Percentiles rank a stretch among this genome's conserved stretches.
phyloP scores from a whole-genome alignment of 2,113 vertebrate genomes.

The Ameiurus melas region DNA sequence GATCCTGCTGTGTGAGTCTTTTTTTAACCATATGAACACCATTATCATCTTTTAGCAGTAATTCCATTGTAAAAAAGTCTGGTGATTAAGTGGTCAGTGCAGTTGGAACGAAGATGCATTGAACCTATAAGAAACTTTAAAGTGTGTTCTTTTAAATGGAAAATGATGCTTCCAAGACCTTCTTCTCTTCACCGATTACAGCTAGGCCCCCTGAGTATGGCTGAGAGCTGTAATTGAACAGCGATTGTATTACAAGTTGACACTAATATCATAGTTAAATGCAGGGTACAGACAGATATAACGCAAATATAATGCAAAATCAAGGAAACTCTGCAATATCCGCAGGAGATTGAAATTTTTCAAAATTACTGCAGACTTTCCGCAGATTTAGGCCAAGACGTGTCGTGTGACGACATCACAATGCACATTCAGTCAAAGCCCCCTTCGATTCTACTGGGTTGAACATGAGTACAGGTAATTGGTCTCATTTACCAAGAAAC shows the following conservation, averaged over 20 bases:
- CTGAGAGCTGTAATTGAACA: not conserved
- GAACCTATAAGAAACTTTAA: not conserved
- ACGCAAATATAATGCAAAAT: too few relatives aligned
- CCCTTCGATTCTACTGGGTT: too few relatives aligned
- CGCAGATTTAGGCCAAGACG: too few relatives aligned
- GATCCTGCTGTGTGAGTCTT: not conserved
- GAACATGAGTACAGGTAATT: too few relatives aligned
- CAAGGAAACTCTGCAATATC: too few relatives aligned
- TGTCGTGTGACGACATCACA: too few relatives aligned
- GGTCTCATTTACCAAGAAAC: too few relatives aligned
- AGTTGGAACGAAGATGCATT: not conserved
- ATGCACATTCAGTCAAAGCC: too few relatives aligned
- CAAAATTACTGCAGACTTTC: too few relatives aligned
- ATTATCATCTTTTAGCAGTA: too few relatives aligned
- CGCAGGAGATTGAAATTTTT: too few relatives aligned
- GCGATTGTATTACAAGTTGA: not conserved
- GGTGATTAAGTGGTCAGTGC: not conserved
- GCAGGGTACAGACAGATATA: not conserved
- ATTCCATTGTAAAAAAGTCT: not conserved
- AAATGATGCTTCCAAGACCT: not conserved
- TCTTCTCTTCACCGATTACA: not conserved
- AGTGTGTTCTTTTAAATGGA: not conserved
- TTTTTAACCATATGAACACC: not conserved
- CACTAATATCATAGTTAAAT: not conserved
- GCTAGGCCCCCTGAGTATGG: too few relatives aligned